Evolutionary conservation across 2,113 vertebrate species (phyloP).

Genomic region (Chaetodon trifascialis): DNA sequence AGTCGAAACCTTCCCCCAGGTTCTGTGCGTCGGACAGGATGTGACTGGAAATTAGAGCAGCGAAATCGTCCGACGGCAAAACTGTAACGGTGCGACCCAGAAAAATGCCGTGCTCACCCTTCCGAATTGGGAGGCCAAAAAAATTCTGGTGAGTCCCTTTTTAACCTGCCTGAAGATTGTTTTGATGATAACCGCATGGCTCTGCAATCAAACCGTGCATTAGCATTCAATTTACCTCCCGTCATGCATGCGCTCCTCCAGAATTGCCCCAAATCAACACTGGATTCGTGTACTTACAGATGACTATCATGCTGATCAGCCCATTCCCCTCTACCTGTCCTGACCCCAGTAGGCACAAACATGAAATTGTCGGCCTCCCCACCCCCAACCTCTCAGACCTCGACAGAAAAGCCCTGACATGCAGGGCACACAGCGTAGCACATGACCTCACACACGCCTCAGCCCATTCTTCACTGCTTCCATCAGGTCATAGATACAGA

Average conservation of each 20-base stretch:
- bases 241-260: neutral
- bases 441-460: no score
- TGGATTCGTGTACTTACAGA: neutral
- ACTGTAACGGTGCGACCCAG: conserved; percentile 11
- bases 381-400: no score
- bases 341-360: no score
- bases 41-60: conserved; percentile 20
- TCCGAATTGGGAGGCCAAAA: conserved; percentile 68
- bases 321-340: no score
- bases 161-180: conserved; percentile 5
- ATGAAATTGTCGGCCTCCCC: no score
- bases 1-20: conserved; percentile 14
- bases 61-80: conserved; percentile 8
- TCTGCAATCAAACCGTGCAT: neutral
- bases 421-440: no score
- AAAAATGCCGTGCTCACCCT: conserved; percentile 75
- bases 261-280: neutral
- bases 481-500: no score
- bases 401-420: no score
- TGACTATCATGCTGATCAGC: no score
- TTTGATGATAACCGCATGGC: conserved; percentile 26
- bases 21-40: conserved; percentile 6
- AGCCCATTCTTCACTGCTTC: no score
- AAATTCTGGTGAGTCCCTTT: conserved; percentile 75
- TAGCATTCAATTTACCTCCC: neutral